A percentile compares a stretch with the other conserved stretches of the same genome.
Conservation (phyloP, 2,888 invertebrate species). For the Pseudococcus viburni region DNA sequence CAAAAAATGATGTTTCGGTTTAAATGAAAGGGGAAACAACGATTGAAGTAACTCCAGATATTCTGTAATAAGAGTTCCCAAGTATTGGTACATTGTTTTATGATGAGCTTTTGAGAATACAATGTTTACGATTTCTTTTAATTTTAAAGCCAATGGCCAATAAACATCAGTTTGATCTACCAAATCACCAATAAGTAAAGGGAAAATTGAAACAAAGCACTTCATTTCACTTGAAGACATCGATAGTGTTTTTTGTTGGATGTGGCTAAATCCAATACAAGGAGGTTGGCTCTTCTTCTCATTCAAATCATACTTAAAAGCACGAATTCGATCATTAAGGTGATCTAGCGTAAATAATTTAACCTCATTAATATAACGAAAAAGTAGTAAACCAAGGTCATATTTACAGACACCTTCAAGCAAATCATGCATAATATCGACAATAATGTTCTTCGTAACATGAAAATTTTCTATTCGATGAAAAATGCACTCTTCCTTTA, state of each 20-base stretch:
- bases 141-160: background rate
- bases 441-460: background rate
- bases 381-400: background rate
- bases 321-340: background rate
- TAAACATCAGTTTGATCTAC: background rate
- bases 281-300: slow-evolving; percentile 3
- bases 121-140: background rate
- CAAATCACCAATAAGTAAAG: background rate
- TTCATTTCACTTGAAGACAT: background rate
- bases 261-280: background rate
- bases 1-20: slow-evolving; percentile 33
- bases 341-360: background rate
- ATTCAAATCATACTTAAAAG: slow-evolving; percentile 22
- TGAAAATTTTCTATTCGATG: background rate
- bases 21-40: background rate
- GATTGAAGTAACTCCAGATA: background rate
- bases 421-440: slow-evolving; percentile 33
- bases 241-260: background rate
- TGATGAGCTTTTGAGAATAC: background rate
- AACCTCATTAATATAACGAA: background rate
- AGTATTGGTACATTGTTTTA: background rate
- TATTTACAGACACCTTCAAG: slow-evolving; percentile 30
- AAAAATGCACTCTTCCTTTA: slow-evolving; percentile 33
- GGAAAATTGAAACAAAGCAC: background rate
- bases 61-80: background rate